These are phyloP conservation scores for Nymphalis c-album DNA, from an alignment of 2,888 invertebrate genomes.

Conservation along the genomic window DNA sequence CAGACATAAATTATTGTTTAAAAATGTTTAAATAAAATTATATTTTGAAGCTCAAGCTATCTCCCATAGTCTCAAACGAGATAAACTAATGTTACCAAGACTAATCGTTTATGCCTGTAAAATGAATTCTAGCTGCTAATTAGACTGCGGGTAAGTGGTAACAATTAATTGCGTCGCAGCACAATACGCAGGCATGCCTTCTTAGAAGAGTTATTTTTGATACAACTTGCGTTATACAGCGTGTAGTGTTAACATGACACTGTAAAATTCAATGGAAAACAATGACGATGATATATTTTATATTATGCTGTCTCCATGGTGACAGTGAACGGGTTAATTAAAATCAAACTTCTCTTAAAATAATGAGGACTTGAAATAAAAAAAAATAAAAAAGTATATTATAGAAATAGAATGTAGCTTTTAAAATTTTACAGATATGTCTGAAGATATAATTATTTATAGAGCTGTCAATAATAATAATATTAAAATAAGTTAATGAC, in stretches of 20 bases:
- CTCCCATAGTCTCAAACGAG: not conserved
- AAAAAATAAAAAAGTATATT: too few relatives aligned
- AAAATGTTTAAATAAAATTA: too few relatives aligned
- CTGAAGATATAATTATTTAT: too few relatives aligned
- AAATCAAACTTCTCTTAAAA: too few relatives aligned
- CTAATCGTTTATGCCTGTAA: constrained; percentile 38
- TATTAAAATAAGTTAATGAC: too few relatives aligned
- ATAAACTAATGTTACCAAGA: constrained; percentile 11
- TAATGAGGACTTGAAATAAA: too few relatives aligned
- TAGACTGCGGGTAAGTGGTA: constrained; percentile 51
- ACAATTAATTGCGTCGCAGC: constrained; percentile 48
- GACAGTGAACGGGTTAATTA: too few relatives aligned
- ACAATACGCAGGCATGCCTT: constrained; percentile 49
- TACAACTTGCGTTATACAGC: not conserved
- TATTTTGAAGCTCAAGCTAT: not conserved
- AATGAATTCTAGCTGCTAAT: constrained; percentile 56
- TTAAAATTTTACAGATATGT: too few relatives aligned
- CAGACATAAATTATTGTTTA: not conserved
- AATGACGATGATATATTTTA: too few relatives aligned
- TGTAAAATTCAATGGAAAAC: not conserved
- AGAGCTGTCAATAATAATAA: too few relatives aligned
- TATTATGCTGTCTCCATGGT: too few relatives aligned
- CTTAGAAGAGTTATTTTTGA: constrained; percentile 25
- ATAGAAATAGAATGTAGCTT: too few relatives aligned
- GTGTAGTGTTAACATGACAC: not conserved